Conservation (phyloP, 2,888 invertebrate species). For the Noctua pronuba region DNA sequence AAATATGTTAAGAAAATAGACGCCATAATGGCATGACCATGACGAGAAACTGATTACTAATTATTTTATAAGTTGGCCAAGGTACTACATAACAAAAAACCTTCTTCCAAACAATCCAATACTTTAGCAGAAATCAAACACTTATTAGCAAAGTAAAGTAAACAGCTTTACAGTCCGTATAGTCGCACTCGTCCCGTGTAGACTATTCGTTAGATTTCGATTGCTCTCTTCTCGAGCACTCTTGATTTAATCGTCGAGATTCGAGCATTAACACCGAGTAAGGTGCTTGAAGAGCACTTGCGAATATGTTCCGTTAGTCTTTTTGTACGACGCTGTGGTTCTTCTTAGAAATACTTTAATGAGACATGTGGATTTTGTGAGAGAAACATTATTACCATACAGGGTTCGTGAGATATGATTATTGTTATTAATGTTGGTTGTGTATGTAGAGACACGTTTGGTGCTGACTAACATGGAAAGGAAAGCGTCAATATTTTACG, state of each 20-base stretch:
- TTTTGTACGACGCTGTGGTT: constrained; percentile 48
- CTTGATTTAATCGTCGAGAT: constrained; percentile 76
- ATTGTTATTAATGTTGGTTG: constrained; percentile 22
- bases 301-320: constrained; percentile 83
- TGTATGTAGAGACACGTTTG: not conserved
- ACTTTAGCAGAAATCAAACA: constrained; percentile 44
- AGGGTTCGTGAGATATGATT: constrained; percentile 38
- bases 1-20: not conserved
- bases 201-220: constrained; percentile 63
- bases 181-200: constrained; percentile 36
- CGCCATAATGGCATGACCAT: not conserved
- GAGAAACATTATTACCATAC: constrained; percentile 49
- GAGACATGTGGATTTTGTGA: constrained; percentile 56
- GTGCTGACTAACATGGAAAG: no score
- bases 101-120: constrained; percentile 5
- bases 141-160: constrained; percentile 49
- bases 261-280: constrained; percentile 71
- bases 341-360: constrained; percentile 61
- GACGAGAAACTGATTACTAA: not conserved
- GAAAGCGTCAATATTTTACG: not conserved
- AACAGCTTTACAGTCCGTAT: constrained; percentile 52
- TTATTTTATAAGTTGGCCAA: not conserved
- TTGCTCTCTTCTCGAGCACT: constrained; percentile 66
- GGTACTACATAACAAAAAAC: not conserved
- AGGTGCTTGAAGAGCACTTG: constrained; percentile 72